phyloP scores from a whole-genome alignment of 2,797 vertebrate genomes.

The Alca torda region DNA sequence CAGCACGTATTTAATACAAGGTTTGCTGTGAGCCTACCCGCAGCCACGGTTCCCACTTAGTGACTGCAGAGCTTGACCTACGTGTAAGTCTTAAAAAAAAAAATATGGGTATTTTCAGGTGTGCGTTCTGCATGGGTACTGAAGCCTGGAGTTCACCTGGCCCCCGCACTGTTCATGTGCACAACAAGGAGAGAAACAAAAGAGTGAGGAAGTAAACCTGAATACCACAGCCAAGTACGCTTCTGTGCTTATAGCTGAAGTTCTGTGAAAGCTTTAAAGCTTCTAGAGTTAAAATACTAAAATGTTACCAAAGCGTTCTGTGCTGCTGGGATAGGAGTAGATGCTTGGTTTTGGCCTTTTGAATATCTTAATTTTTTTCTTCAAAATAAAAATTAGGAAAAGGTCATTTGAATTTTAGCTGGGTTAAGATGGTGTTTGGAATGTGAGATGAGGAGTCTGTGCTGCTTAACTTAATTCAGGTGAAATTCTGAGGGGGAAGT shows the following conservation, averaged over 20 bases:
- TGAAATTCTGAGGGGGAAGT: not conserved
- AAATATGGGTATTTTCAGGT: not conserved
- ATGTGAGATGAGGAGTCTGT: not conserved
- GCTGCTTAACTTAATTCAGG: not conserved
- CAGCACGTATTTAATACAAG: not conserved
- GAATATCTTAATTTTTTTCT: not conserved
- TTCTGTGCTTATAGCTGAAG: not conserved
- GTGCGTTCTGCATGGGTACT: not conserved
- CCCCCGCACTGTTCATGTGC: not conserved
- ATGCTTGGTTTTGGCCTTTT: not conserved
- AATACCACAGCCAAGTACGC: not conserved
- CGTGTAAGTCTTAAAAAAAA: not conserved
- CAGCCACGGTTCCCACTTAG: not conserved
- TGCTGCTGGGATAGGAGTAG: not conserved
- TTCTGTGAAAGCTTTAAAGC: not conserved
- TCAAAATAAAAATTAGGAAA: not conserved
- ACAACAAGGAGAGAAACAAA: not conserved
- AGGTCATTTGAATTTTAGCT: not conserved
- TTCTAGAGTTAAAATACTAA: not conserved
- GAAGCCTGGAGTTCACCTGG: not conserved
- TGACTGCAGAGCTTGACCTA: not conserved
- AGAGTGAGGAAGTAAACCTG: not conserved
- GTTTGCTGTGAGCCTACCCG: not conserved
- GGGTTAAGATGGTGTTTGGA: not conserved
- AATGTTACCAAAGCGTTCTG: not conserved